Conservation (phyloP, 1,140 invertebrate genomes). For the Neoseiulus cucumeris region DNA sequence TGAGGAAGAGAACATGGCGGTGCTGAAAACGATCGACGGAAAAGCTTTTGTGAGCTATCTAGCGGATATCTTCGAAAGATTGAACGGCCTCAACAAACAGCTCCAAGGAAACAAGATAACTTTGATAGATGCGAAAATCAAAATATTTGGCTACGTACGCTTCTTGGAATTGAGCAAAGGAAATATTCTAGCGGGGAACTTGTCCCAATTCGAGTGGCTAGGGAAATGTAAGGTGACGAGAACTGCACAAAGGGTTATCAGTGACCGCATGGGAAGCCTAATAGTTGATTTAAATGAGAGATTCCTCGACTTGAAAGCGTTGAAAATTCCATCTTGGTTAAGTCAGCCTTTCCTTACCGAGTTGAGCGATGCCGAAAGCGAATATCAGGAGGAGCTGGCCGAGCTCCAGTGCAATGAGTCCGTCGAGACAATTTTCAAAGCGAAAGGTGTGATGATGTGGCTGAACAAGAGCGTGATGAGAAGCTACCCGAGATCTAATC, state of each 20-base stretch:
- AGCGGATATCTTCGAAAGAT: constrained; percentile 15
- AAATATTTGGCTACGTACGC: constrained; percentile 13
- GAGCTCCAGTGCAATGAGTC: no score
- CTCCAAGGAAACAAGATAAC: constrained; percentile 17
- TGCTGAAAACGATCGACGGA: constrained; percentile 11
- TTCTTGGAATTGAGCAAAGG: constrained; percentile 11
- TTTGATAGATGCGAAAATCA: constrained; percentile 15
- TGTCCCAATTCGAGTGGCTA: constrained; percentile 13
- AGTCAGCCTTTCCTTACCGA: no score
- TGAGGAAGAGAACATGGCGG: constrained; percentile 12
- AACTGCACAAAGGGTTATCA: neutral
- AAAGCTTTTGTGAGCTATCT: constrained; percentile 16
- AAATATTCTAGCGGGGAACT: neutral
- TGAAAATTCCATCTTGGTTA: no score
- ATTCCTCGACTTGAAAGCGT: no score
- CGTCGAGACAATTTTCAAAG: no score
- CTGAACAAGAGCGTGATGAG: no score
- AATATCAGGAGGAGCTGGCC: no score
- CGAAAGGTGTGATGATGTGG: no score
- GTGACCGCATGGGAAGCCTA: constrained; percentile 14
- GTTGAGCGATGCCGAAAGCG: no score
- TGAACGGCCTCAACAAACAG: neutral
- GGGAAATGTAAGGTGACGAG: neutral
- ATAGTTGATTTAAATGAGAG: constrained; percentile 12
- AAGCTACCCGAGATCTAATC: no score